Conservation (phyloP, 2,888 invertebrate genomes). For the Ochropleura plecta region DNA sequence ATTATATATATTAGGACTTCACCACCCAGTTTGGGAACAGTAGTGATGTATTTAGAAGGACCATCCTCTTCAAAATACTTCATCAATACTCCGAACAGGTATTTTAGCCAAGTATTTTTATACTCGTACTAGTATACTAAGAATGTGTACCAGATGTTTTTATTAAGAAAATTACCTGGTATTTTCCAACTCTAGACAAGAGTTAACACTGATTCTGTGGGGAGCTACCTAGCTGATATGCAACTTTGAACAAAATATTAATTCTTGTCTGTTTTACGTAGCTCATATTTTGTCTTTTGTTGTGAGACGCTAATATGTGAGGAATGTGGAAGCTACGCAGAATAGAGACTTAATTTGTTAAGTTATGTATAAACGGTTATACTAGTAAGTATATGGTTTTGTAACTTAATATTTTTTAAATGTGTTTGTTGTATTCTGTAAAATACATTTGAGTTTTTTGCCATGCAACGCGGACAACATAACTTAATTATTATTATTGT, state of each 20-base stretch:
- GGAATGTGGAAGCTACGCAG: conserved; percentile 2
- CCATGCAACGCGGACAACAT: too few species aligned
- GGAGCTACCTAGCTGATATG: conserved; percentile 40
- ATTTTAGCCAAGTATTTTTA: not conserved
- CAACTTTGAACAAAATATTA: conserved; percentile 55
- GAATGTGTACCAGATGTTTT: not conserved
- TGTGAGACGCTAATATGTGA: conserved; percentile 13
- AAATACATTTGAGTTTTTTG: too few species aligned
- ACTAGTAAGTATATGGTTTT: not conserved
- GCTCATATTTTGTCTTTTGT: conserved; percentile 29
- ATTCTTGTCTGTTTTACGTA: conserved; percentile 24
- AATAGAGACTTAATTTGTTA: not conserved
- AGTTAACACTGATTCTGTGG: conserved; percentile 16
- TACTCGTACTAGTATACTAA: not conserved
- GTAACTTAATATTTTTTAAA: not conserved
- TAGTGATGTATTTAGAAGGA: too few species aligned
- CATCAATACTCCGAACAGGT: not conserved
- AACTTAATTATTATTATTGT: too few species aligned
- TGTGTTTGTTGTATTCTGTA: too few species aligned
- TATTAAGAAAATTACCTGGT: not conserved
- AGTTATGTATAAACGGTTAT: not conserved
- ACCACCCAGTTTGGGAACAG: not conserved
- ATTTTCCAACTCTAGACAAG: not conserved
- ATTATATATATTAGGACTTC: not conserved
- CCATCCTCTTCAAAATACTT: not conserved